Base-by-base conservation (phyloP, 2,113 vertebrate genomes). In the Terrapene triunguis region DNA sequence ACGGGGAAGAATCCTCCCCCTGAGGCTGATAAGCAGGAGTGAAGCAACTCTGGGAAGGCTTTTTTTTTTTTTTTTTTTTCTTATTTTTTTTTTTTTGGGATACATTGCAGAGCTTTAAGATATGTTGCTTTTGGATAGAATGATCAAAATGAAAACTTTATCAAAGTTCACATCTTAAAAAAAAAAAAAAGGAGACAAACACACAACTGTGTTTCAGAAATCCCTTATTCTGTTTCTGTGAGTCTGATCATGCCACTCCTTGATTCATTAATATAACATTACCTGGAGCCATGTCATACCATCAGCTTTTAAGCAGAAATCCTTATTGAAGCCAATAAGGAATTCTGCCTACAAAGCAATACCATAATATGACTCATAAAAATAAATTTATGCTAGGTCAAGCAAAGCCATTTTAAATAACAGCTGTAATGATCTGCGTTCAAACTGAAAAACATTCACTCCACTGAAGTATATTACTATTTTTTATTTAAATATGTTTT, bases 1-100 rank as follows among this genome's bases (percentile, higher is more conserved):
- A 96, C 91, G 54, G 97, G 95, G 96, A 97, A 97, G 96, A 97
- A 97, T 97, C 97, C 94, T 97, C 79, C 76, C 95, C 97, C 93
- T 0, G 65, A 96, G 97, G 97, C 96, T 0, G 87, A 86, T 25
- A 86, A 97, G 95, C 92, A 95, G 86, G 54, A 93, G 94, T 95
- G 94, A 94, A 97, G 96, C 96, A 97, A 97, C 96, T 84, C 91
- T 10, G 3, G 94, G 94, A 81, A 97, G 96, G 93, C 85, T 96
- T 90, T 42, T 74, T 95, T 97, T 96, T 97, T 97, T 96, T 19
- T 19, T 51, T 17, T 53, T 6, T 51, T 51, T 6, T 53, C n/a
- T n/a, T n/a, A n/a, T 51, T 17, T 51, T 53, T 53, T 17, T 51
- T 53, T 53, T 53, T 53, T 95, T 95, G 97, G 94, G 95, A 97